Evolutionary conservation across 2,888 invertebrate genomes (phyloP).

Genomic region (Heliconius ethilla): DNA sequence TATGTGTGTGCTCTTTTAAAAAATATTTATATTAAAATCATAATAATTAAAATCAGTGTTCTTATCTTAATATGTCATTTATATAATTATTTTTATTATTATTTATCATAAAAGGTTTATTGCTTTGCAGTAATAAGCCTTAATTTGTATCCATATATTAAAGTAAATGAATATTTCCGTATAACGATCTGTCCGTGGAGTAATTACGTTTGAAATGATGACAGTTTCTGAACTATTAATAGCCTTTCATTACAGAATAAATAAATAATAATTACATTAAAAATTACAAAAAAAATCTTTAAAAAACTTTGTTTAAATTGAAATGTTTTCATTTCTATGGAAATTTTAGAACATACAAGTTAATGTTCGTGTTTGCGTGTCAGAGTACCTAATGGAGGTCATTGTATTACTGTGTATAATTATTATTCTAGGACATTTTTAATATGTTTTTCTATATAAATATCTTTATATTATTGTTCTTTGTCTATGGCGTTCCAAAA

Average conservation of each 20-base stretch:
- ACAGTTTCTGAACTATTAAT: neutral
- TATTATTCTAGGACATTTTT: constrained; percentile 1
- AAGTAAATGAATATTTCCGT: too few relatives aligned
- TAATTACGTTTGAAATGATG: neutral
- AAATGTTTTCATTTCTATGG: neutral
- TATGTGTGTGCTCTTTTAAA: too few relatives aligned
- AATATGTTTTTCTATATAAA: neutral
- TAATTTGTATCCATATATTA: too few relatives aligned
- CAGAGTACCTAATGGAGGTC: constrained; percentile 5
- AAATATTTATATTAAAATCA: too few relatives aligned
- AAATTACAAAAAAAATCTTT: neutral
- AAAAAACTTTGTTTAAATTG: neutral
- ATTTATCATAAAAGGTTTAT: too few relatives aligned
- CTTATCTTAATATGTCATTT: too few relatives aligned
- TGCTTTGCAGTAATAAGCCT: too few relatives aligned
- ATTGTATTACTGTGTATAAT: neutral
- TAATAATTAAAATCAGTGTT: too few relatives aligned
- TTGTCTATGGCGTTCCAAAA: too few relatives aligned
- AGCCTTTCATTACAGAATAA: neutral
- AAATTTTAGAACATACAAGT: neutral
- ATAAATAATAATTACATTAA: too few relatives aligned
- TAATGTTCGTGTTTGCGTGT: constrained; percentile 21
- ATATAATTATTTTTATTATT: too few relatives aligned
- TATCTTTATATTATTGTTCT: neutral
- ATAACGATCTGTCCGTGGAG: neutral